Conservation (phyloP, 2,888 invertebrate genomes). For the Scrobipalpa atriplicella region DNA sequence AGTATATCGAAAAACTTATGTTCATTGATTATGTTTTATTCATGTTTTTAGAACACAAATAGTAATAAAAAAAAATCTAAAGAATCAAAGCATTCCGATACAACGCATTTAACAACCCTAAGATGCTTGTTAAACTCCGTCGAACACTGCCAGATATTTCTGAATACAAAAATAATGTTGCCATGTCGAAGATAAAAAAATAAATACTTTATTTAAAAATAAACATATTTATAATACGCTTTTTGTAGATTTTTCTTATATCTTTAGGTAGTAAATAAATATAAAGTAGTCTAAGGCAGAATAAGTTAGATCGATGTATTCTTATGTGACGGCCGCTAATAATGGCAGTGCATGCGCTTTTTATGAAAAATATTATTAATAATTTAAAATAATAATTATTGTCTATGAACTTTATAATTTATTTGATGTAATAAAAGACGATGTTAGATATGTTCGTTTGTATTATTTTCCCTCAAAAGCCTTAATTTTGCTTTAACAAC, state of each 20-base stretch:
- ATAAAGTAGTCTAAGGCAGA: constrained; percentile 25
- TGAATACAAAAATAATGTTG: constrained; percentile 35
- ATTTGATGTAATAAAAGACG: constrained; percentile 75
- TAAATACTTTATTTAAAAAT: constrained; percentile 20
- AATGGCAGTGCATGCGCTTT: constrained; percentile 66
- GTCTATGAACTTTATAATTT: constrained; percentile 68
- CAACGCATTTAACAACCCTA: neutral
- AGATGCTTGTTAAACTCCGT: constrained; percentile 28
- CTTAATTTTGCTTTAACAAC: no score
- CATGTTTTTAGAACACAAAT: no score
- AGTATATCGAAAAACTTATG: neutral
- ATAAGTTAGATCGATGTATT: constrained; percentile 49
- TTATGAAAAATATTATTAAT: constrained; percentile 47
- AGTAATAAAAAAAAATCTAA: neutral
- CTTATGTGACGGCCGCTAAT: constrained; percentile 44
- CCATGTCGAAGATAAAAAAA: constrained; percentile 36
- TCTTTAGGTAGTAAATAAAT: constrained; percentile 38
- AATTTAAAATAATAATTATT: constrained; percentile 55
- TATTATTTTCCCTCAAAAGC: constrained; percentile 9
- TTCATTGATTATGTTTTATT: neutral
- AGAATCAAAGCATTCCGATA: neutral
- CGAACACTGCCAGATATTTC: constrained; percentile 40
- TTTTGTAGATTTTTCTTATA: constrained; percentile 53
- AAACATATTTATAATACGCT: constrained; percentile 31
- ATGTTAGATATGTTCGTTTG: constrained; percentile 64